Percentiles rank a stretch among this genome's conserved stretches.
These are phyloP conservation scores for Hemibagrus guttatus DNA, from an alignment of 2,797 vertebrate species.

Conservation along the genomic window DNA sequence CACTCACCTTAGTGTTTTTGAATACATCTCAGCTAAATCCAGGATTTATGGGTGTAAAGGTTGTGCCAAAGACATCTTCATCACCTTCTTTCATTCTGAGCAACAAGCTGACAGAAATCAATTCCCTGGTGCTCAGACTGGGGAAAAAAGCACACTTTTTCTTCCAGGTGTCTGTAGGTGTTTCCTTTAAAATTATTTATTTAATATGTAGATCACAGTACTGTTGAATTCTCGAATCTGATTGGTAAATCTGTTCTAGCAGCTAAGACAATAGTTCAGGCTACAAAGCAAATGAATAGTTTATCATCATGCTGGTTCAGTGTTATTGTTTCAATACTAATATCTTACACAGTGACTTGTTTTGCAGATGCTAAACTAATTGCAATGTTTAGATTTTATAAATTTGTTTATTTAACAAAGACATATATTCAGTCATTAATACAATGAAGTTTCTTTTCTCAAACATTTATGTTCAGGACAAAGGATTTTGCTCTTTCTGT, in stretches of 20 bases:
- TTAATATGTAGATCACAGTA: neutral
- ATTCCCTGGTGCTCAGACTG: slow-evolving; percentile 7
- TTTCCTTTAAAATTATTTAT: neutral
- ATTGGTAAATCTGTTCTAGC: no score
- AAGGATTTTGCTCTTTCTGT: neutral
- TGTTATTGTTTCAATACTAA: neutral
- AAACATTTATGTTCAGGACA: neutral
- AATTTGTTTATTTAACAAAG: neutral
- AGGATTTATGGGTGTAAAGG: slow-evolving; percentile 44
- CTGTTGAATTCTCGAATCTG: no score
- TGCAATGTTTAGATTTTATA: no score
- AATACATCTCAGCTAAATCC: slow-evolving; percentile 34
- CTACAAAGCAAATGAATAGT: neutral
- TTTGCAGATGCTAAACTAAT: neutral
- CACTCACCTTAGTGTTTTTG: slow-evolving; percentile 47
- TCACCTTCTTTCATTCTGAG: slow-evolving; percentile 47
- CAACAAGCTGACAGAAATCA: slow-evolving; percentile 40
- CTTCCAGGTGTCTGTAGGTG: neutral
- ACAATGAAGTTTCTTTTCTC: no score
- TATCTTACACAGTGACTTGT: neutral
- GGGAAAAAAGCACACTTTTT: neutral
- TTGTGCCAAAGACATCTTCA: slow-evolving; percentile 42
- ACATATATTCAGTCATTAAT: no score
- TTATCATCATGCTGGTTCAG: neutral
- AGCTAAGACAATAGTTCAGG: no score